Base-by-base conservation (phyloP, 2,113 vertebrate species). In the human region DNA sequence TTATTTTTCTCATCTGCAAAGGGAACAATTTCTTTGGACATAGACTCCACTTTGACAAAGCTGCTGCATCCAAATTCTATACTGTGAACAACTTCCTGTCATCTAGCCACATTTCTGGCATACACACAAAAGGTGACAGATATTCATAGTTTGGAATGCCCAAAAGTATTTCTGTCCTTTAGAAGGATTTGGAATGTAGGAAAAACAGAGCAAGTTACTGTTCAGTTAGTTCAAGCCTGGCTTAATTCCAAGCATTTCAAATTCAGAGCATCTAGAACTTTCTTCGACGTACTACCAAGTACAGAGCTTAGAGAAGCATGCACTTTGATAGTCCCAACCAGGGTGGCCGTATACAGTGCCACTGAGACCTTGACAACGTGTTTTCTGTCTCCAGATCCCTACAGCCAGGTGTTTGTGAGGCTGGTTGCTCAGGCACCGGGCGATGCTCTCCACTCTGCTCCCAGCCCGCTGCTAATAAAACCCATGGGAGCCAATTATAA, bases 401-500 rank as follows among this genome's bases (percentile, higher is more conserved):
- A 18, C 5, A 95, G 87, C 86, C 50, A 22, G 0, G 45, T 93
- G 66, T 97, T 98, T 97, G 87, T 72, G 30, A 90, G 43, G 73
- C 64, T 32, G 2, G 87, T 97, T 97, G 97, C 96, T 96, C 52
- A 73, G 94, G 66, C 84, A 82, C 92, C 86, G 9, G 43, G 48
- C 32, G 25, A 87, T 66, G 4, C 18, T 32, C 80, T 76, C 40
- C 22, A 25, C 72, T 96, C 32, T 72, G 73, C 40, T 61, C 75
- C 30, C 1, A 2, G 96, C 80, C 90, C 92, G 38, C 52, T 80
- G 79, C 57, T 96, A 97, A 97, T 88, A 96, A 96, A 96, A 61
- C 96, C 75, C 96, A 66, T 55, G 98, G 97, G 97, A 97, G 80
- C 94, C 84, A 97, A 97, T 98, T 97, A 98, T 4, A 59, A 30